Evolutionary conservation across 2,113 vertebrate species (phyloP).

Genomic region (Hydropotes inermis): DNA sequence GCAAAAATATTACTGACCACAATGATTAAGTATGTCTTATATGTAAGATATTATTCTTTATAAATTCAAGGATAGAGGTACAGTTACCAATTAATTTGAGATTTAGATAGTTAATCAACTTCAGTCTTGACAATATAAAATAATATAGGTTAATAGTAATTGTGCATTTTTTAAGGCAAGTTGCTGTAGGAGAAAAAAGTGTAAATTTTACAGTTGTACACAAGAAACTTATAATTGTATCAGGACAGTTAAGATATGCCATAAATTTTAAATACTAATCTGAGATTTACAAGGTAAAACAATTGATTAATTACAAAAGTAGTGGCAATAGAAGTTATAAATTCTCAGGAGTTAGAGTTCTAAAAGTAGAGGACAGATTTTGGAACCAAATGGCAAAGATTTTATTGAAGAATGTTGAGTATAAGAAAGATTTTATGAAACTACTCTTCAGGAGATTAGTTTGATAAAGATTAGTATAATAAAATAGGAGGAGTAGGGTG

Average conservation of each 20-base stretch:
- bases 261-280: not conserved
- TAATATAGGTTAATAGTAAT: not conserved
- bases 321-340: not conserved
- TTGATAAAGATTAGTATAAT: not conserved
- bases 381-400: not conserved
- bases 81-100: not conserved
- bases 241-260: not conserved
- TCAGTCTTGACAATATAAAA: not conserved
- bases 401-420: not conserved
- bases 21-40: not conserved
- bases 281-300: not conserved
- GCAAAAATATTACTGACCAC: not conserved
- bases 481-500: not conserved
- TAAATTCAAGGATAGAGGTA: not conserved
- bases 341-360: not conserved
- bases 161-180: not conserved
- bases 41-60: not conserved
- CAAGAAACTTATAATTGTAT: not conserved
- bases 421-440: not conserved
- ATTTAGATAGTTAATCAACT: not conserved
- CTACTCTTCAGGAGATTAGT: not conserved
- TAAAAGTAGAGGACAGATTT: not conserved
- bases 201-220: not conserved
- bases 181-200: not conserved
- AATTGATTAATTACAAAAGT: not conserved